phyloP scores from a whole-genome alignment of 2,113 vertebrate species.

The Pedetes capensis region DNA sequence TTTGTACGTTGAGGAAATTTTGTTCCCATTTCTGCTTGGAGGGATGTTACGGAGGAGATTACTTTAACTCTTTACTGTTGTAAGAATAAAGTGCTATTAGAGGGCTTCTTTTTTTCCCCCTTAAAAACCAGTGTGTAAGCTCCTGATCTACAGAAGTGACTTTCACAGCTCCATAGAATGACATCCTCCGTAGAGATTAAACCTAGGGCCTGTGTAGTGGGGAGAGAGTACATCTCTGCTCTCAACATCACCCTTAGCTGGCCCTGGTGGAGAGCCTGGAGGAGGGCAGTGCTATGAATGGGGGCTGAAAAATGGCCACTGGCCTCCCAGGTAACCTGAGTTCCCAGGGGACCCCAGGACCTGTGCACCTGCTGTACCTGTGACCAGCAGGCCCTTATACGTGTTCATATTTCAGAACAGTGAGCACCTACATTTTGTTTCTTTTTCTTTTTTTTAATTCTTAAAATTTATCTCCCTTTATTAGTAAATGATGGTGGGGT shows the following conservation, averaged over 20 bases:
- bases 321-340: neutral
- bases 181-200: neutral
- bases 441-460: too few relatives aligned
- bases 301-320: too few relatives aligned
- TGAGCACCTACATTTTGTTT: too few relatives aligned
- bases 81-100: neutral
- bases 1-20: neutral
- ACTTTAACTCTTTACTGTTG: constrained; percentile 2
- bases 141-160: neutral
- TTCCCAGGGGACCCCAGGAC: accelerated
- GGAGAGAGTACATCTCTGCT: neutral
- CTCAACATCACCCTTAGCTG: accelerated
- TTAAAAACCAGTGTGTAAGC: neutral
- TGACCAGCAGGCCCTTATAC: too few relatives aligned
- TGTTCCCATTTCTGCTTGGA: constrained; percentile 18
- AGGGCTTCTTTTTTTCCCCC: neutral
- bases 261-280: neutral
- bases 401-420: too few relatives aligned
- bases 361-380: too few relatives aligned
- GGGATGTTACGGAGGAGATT: constrained; percentile 12
- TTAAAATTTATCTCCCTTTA: too few relatives aligned
- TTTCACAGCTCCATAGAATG: neutral
- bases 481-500: too few relatives aligned
- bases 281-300: neutral
- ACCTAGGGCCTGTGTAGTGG: accelerated